Conservation (phyloP, 2,113 vertebrate species). For the Diadophis punctatus region DNA sequence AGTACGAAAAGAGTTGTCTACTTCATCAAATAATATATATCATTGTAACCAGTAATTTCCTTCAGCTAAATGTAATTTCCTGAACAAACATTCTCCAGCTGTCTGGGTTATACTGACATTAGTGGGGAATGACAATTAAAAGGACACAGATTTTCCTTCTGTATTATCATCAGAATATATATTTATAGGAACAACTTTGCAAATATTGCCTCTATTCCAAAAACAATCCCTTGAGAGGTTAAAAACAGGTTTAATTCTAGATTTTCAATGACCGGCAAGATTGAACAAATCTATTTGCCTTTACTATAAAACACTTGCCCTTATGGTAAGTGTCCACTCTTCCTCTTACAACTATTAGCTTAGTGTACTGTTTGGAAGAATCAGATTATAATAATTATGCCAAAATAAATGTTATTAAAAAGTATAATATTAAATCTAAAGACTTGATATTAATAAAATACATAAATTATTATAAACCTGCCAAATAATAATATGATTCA, state of each 20-base stretch:
- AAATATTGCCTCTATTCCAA: not conserved
- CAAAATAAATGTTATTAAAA: not conserved
- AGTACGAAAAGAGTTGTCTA: slow-evolving; percentile 57
- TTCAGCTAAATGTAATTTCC: not conserved
- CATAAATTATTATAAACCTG: not conserved
- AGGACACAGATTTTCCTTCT: not conserved
- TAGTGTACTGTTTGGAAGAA: not conserved
- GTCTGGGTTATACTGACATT: not conserved
- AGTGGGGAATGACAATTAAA: not conserved
- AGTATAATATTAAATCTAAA: not conserved
- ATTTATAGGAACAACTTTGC: not conserved
- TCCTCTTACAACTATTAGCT: not conserved
- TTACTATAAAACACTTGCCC: not conserved
- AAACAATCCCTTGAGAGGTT: not conserved
- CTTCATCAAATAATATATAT: slow-evolving; percentile 49
- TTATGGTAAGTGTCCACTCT: not conserved
- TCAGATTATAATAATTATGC: not conserved
- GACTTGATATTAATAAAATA: not conserved
- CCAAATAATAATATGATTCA: not conserved
- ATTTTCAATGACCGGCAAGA: not conserved
- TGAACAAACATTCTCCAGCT: not conserved
- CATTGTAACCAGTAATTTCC: not conserved
- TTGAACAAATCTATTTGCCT: not conserved
- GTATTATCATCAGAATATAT: not conserved
- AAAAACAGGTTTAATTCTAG: not conserved